phyloP scores from a whole-genome alignment of 2,888 invertebrate species.

The Stomorhina lunata region DNA sequence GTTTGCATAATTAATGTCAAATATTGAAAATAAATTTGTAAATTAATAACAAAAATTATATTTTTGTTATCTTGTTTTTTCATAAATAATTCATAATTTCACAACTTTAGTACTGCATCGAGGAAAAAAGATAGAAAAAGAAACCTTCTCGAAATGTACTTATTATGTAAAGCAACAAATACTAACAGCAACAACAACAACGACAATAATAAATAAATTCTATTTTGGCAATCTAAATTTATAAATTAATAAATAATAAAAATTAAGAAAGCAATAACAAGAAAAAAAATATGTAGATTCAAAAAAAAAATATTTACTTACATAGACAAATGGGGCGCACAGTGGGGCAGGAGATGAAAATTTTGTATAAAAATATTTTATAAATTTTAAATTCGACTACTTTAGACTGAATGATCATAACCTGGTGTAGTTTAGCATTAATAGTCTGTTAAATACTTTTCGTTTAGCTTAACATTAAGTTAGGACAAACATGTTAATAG shows the following conservation, averaged over 20 bases:
- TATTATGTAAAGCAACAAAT: constrained; percentile 50
- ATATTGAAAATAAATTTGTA: constrained; percentile 33
- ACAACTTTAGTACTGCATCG: constrained; percentile 10
- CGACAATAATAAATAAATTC: constrained; percentile 14
- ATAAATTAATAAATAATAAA: constrained; percentile 43
- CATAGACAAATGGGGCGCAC: constrained; percentile 17
- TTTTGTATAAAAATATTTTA: neutral
- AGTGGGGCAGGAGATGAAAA: neutral
- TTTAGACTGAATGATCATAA: too few species aligned
- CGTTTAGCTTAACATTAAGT: too few species aligned
- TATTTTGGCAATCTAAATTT: constrained; percentile 44
- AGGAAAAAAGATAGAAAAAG: neutral
- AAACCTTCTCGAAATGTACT: constrained; percentile 20
- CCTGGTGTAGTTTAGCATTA: too few species aligned
- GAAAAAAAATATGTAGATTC: neutral
- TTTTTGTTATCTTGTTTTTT: too few species aligned
- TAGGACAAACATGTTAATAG: too few species aligned
- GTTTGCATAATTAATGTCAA: neutral
- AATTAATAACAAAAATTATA: constrained; percentile 9
- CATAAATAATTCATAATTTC: constrained; percentile 23
- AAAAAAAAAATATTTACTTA: constrained; percentile 28
- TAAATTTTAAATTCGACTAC: too few species aligned
- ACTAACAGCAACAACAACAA: constrained; percentile 21
- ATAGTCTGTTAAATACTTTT: too few species aligned
- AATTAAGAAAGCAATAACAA: neutral